A percentile compares a stretch with the other conserved stretches of the same genome.
phyloP scores from a whole-genome alignment of 2,888 invertebrate genomes.

The Mactromeris polynyma region DNA sequence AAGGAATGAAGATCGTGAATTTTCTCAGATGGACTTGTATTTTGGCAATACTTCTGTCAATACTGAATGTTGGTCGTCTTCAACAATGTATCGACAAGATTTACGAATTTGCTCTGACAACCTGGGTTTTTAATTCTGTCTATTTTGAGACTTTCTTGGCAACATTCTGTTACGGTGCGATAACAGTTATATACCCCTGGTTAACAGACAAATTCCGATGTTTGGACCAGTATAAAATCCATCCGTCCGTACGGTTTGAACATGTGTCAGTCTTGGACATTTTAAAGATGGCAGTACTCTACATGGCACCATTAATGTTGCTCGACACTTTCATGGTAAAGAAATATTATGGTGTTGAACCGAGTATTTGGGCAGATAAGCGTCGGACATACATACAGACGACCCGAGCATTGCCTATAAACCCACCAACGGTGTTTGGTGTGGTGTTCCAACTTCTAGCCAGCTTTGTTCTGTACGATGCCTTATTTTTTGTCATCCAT shows the following conservation, averaged over 20 bases:
- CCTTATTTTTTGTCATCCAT: constrained; percentile 80
- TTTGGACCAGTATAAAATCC: constrained; percentile 80
- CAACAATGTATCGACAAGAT: constrained; percentile 2
- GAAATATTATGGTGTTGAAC: constrained; percentile 78
- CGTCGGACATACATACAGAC: constrained; percentile 75
- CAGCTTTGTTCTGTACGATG: constrained; percentile 80
- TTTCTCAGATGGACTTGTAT: not conserved
- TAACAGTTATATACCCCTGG: constrained; percentile 76
- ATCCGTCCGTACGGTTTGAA: constrained; percentile 72
- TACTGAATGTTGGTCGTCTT: not conserved
- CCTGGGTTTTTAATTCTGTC: constrained; percentile 78
- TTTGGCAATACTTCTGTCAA: not conserved
- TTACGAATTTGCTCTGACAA: constrained; percentile 17
- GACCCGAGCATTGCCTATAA: constrained; percentile 77
- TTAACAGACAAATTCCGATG: constrained; percentile 65
- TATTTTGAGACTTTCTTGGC: constrained; percentile 83
- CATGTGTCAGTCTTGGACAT: constrained; percentile 56
- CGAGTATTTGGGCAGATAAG: constrained; percentile 70
- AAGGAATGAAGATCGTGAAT: not conserved
- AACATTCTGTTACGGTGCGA: constrained; percentile 74
- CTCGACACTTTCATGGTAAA: constrained; percentile 82
- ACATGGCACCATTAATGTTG: constrained; percentile 78
- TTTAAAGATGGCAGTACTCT: constrained; percentile 71
- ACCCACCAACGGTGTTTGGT: constrained; percentile 73
- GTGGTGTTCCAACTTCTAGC: constrained; percentile 74